phyloP scores from a whole-genome alignment of 1,140 invertebrate species.

The Luehdorfia chinensis region DNA sequence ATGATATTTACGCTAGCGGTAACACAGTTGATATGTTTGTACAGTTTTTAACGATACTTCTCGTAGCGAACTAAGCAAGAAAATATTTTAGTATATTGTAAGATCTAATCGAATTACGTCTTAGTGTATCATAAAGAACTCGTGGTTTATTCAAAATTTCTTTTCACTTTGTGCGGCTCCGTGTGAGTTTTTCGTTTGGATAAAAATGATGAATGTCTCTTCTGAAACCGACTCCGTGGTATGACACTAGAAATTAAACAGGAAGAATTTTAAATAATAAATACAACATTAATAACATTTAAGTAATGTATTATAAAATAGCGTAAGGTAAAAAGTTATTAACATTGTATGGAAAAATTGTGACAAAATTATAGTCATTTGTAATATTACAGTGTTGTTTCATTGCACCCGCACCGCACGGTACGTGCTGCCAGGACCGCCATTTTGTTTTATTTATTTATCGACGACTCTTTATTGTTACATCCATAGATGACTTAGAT shows the following conservation, averaged over 20 bases:
- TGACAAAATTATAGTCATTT: conserved; percentile 77
- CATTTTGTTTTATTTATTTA: no score
- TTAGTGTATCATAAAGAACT: conserved; percentile 66
- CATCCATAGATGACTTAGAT: no score
- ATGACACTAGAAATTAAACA: conserved; percentile 70
- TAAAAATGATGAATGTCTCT: conserved; percentile 51
- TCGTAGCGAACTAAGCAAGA: conserved; percentile 69
- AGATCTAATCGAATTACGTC: conserved; percentile 75
- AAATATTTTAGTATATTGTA: conserved; percentile 72
- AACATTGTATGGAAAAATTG: conserved; percentile 77
- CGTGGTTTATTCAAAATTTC: conserved; percentile 55
- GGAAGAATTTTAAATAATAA: conserved; percentile 71
- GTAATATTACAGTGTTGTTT: conserved; percentile 73
- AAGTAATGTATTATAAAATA: conserved; percentile 76
- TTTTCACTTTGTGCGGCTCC: conserved; percentile 55
- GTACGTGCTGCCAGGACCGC: no score
- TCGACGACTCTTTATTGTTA: no score
- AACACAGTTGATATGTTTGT: conserved; percentile 65
- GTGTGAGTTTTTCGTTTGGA: conserved; percentile 45
- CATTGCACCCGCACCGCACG: conserved; percentile 29
- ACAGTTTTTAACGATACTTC: conserved; percentile 75
- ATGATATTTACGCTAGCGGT: conserved; percentile 48
- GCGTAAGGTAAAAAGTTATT: conserved; percentile 76
- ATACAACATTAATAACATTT: conserved; percentile 66
- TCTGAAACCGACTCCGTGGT: conserved; percentile 61